Evolutionary conservation across 2,797 vertebrate species (phyloP), one percentile per base, ranked within the genome.

Genomic region (Anas acuta): DNA sequence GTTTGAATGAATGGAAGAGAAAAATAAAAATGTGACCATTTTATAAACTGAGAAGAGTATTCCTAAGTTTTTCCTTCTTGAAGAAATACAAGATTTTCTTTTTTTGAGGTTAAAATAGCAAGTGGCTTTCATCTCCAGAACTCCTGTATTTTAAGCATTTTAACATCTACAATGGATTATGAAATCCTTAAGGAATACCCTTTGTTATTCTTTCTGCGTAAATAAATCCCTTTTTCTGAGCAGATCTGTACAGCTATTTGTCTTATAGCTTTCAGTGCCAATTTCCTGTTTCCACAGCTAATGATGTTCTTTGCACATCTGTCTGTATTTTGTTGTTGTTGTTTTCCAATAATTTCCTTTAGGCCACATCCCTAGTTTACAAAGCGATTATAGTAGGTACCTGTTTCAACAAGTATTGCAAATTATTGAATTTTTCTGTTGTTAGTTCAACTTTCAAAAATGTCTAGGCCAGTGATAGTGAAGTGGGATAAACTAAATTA

Each of bases 251-350:
- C 32, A 80, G 35, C 43, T 79, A 30, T 92, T 93, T 92, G 8
- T 89, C 71, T 90, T 84, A 64, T 0, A 90, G 25, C 22, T 89
- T 94, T 90, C 41, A 78, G 22, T 72, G 89, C 49, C 37, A 81
- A 43, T 94, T 88, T 92, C 37, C 76, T 84, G 30, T 70, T 94
- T 88, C 56, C 69, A n/a, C 64, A 73, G 15, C 56, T 91, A 73
- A 88, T 3, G 5, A 64, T 2, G 3, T 88, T 93, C 73, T 95
- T 84, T 60, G 39, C 57, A 73, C 33, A 71, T 92, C 56, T 91
- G 25, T 47, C 28, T 69, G 25, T 1, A 83, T 71, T 69, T 69
- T 0, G 13, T 58, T 61, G 32, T 61, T 61, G 47, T 43, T 90
- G 60, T 69, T 1, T 0, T 33, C 92, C 47, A 92, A 32, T 72